A percentile compares a stretch with the other conserved stretches of the same genome.
These are phyloP conservation scores for Catalaphyllia jardinei DNA, from an alignment of 64 coral and sea anemone species.

Conservation along the genomic window DNA sequence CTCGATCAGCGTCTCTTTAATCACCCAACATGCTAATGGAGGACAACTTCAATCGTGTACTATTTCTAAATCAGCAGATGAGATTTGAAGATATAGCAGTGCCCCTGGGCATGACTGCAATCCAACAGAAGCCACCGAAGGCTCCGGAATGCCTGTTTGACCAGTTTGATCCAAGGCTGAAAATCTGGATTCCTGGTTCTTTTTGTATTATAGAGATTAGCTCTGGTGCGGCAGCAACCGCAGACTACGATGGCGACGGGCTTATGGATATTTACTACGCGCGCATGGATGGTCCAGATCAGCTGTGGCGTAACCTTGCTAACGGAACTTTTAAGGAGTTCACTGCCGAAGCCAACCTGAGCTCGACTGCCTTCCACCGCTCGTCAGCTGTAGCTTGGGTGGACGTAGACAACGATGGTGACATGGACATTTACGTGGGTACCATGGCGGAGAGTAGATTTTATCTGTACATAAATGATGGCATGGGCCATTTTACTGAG, in stretches of 20 bases:
- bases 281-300: slow-evolving; percentile 86
- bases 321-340: slow-evolving; percentile 80
- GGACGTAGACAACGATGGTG: slow-evolving; percentile 96
- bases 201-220: slow-evolving; percentile 87
- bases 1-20: too few relatives aligned
- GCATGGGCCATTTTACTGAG: slow-evolving; percentile 94
- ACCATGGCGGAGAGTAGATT: slow-evolving; percentile 95
- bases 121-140: slow-evolving; percentile 66
- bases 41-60: too few relatives aligned
- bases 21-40: too few relatives aligned
- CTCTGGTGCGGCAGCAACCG: slow-evolving; percentile 74
- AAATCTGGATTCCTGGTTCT: slow-evolving; percentile 97
- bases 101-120: slow-evolving; percentile 80
- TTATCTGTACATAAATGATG: slow-evolving; percentile 92
- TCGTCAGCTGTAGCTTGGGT: slow-evolving; percentile 80
- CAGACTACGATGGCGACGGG: slow-evolving; percentile 96
- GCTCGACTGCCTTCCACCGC: slow-evolving; percentile 72
- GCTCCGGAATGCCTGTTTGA: slow-evolving; percentile 98
- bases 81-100: slow-evolving; percentile 83
- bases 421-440: slow-evolving; percentile 80
- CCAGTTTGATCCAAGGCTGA: slow-evolving; percentile 87
- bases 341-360: slow-evolving; percentile 82
- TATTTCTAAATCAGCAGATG: neutral
- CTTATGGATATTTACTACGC: slow-evolving; percentile 91
- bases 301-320: slow-evolving; percentile 96